Conservation (phyloP, 2,113 vertebrate genomes). For the Agapornis roseicollis region DNA sequence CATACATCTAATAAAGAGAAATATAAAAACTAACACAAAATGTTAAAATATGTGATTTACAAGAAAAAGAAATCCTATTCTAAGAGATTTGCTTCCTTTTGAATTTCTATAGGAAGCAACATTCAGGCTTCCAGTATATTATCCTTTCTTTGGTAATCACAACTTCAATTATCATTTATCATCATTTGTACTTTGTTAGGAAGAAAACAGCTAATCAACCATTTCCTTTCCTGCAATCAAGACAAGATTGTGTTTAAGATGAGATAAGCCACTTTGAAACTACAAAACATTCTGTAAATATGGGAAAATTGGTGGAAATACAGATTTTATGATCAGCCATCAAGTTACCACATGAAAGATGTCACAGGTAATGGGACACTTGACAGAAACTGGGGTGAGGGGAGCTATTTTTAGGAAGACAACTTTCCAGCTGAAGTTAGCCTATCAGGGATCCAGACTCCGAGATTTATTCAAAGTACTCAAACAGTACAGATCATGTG, state of each 20-base stretch:
- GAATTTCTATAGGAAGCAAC: neutral
- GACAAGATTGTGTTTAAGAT: neutral
- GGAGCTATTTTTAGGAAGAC: neutral
- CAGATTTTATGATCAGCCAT: neutral
- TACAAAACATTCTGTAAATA: neutral
- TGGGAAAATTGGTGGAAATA: neutral
- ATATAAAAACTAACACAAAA: neutral
- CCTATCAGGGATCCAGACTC: neutral
- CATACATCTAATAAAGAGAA: neutral
- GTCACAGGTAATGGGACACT: neutral
- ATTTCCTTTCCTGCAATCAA: constrained; percentile 15
- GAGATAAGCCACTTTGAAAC: neutral
- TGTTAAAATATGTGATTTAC: neutral
- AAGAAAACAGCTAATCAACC: constrained; percentile 11
- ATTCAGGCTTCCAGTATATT: neutral
- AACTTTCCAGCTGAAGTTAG: neutral
- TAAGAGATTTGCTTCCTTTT: neutral
- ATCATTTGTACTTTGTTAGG: neutral
- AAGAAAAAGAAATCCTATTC: neutral
- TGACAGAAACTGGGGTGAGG: neutral
- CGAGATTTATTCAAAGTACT: neutral
- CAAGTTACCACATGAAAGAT: neutral
- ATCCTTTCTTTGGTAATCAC: neutral
- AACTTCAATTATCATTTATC: constrained; percentile 9
- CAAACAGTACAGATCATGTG: neutral